A percentile compares a stretch with the other conserved stretches of the same genome.
phyloP scores from a whole-genome alignment of 23 tunicate genomes.

The Aplidium turbinatum region DNA sequence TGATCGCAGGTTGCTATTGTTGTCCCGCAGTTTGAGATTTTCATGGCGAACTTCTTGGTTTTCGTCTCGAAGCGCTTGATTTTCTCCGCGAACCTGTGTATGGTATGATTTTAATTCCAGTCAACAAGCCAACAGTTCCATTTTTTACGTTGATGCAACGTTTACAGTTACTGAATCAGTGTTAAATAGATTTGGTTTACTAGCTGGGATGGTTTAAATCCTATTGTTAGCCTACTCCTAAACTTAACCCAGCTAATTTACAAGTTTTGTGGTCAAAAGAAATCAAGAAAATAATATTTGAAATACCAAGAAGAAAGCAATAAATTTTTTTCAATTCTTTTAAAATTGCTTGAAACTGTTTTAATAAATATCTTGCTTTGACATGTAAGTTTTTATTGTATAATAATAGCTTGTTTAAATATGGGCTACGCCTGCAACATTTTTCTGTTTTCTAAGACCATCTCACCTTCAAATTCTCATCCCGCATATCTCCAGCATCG shows the following conservation, averaged over 20 bases:
- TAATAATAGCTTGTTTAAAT: too few relatives aligned
- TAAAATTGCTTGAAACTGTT: background rate
- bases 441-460: too few relatives aligned
- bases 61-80: slow-evolving; percentile 83
- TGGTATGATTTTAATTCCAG: background rate
- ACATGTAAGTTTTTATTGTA: too few relatives aligned
- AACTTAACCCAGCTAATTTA: too few relatives aligned
- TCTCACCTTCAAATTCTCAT: slow-evolving; percentile 74
- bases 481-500: slow-evolving; percentile 65
- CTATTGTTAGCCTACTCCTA: too few relatives aligned
- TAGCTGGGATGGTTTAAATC: too few relatives aligned
- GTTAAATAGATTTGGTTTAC: background rate
- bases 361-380: too few relatives aligned
- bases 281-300: too few relatives aligned
- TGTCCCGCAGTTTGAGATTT: slow-evolving; percentile 77
- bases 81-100: slow-evolving; percentile 75
- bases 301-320: background rate
- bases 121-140: background rate
- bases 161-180: background rate
- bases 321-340: background rate
- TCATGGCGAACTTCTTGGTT: slow-evolving; percentile 86
- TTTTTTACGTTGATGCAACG: background rate
- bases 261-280: too few relatives aligned
- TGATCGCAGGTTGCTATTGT: slow-evolving; percentile 62
- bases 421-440: too few relatives aligned